These are phyloP conservation scores for Drosophila bipectinata DNA, from an alignment of 1,140 invertebrate species.

Conservation along the genomic window DNA sequence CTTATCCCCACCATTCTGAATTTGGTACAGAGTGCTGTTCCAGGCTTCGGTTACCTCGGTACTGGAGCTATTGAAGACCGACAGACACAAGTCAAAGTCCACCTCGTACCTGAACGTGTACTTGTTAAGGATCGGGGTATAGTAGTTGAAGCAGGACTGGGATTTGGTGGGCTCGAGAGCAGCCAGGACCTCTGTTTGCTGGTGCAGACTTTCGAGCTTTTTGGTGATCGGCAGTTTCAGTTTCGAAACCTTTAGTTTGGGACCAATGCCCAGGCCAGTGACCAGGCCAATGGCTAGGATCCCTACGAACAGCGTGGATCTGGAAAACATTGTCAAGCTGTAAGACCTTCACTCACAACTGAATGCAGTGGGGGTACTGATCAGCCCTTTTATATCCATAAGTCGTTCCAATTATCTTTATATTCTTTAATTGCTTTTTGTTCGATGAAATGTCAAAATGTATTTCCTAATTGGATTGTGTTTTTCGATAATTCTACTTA, in stretches of 20 bases:
- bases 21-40: slow-evolving; percentile 11
- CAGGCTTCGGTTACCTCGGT: slow-evolving; percentile 3
- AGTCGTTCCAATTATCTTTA: background rate
- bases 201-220: slow-evolving; percentile 34
- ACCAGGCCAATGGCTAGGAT: slow-evolving; percentile 36
- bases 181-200: slow-evolving; percentile 35
- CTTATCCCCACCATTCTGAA: background rate
- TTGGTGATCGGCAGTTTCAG: slow-evolving; percentile 25
- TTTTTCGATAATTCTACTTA: background rate
- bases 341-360: slow-evolving; percentile 6
- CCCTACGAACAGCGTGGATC: slow-evolving; percentile 21
- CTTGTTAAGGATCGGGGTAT: slow-evolving; percentile 33
- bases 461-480: slow-evolving; percentile 14
- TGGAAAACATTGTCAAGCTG: slow-evolving; percentile 29
- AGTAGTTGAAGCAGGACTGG: slow-evolving; percentile 36
- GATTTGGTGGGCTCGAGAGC: slow-evolving; percentile 17
- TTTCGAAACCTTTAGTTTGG: background rate
- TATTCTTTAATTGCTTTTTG: slow-evolving; percentile 28
- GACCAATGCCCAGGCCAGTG: slow-evolving; percentile 2
- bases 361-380: background rate
- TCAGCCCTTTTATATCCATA: slow-evolving; percentile 39
- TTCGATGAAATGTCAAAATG: slow-evolving; percentile 10
- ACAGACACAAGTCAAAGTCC: slow-evolving; percentile 14
- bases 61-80: background rate
- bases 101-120: slow-evolving; percentile 14